phyloP scores from a whole-genome alignment of 2,888 invertebrate species.

The Reticulitermes lucifugus region DNA sequence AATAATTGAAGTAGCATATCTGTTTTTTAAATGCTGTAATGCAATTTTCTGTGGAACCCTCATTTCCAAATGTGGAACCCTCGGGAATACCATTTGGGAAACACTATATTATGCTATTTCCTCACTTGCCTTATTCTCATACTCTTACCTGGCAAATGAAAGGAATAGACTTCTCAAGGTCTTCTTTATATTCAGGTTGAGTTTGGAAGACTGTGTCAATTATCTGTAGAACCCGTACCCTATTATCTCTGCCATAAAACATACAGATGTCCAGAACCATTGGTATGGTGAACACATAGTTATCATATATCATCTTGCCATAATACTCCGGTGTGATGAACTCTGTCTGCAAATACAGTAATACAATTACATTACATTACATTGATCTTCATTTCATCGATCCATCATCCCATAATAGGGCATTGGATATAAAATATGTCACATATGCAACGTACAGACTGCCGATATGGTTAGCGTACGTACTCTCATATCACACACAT shows the following conservation, averaged over 20 bases:
- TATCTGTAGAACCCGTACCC: conserved; percentile 71
- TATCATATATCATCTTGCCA: conserved; percentile 79
- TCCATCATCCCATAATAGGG: no score
- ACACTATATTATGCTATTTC: no score
- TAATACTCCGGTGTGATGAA: conserved; percentile 76
- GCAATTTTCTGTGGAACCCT: no score
- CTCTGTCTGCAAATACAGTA: conserved; percentile 59
- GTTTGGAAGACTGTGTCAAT: conserved; percentile 73
- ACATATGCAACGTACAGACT: background rate
- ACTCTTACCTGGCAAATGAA: conserved; percentile 67
- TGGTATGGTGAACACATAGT: conserved; percentile 86
- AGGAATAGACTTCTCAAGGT: conserved; percentile 67
- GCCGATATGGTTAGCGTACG: background rate
- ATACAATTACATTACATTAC: background rate
- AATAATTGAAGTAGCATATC: no score
- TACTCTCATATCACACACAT: no score
- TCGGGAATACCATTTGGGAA: no score
- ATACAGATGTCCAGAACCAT: conserved; percentile 83
- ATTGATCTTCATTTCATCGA: background rate
- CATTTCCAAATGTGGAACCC: no score
- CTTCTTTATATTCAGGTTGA: conserved; percentile 75
- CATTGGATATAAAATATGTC: no score
- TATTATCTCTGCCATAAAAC: conserved; percentile 78
- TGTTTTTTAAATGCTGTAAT: no score
- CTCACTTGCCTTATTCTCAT: background rate